These are phyloP conservation scores for Plecturocebus donacophilus DNA, from an alignment of 2,113 vertebrate genomes.

Conservation along the genomic window DNA sequence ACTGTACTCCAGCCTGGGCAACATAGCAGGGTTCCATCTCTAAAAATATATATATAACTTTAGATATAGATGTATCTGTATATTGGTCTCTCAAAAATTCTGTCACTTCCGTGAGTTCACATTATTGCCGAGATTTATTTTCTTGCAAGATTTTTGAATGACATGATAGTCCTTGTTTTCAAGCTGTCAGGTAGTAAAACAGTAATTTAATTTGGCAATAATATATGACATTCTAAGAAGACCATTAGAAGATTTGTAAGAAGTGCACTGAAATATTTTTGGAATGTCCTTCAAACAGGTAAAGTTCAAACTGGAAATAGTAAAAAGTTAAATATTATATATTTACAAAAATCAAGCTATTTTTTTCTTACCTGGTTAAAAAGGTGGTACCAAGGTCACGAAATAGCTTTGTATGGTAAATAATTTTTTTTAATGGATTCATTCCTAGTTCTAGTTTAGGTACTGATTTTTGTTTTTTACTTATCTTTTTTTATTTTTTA, in stretches of 20 bases:
- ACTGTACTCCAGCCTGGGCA: neutral
- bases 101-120: neutral
- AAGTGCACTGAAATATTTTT: neutral
- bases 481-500: neutral
- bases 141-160: neutral
- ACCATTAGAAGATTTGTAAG: neutral
- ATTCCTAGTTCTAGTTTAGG: neutral
- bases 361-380: conserved; percentile 15
- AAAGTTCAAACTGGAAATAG: conserved; percentile 27
- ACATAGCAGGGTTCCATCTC: neutral
- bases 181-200: neutral
- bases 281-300: neutral
- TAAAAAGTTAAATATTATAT: conserved; percentile 29
- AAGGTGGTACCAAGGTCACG: neutral
- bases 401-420: neutral
- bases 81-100: neutral
- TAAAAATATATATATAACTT: neutral
- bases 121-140: neutral
- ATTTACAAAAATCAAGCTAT: conserved; percentile 27
- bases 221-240: conserved; percentile 6
- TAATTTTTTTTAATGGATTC: neutral
- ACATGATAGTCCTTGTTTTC: neutral
- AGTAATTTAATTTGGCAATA: neutral
- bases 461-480: neutral
- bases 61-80: neutral